phyloP scores from a whole-genome alignment of 2,888 invertebrate genomes.

The Cephus pulcher region DNA sequence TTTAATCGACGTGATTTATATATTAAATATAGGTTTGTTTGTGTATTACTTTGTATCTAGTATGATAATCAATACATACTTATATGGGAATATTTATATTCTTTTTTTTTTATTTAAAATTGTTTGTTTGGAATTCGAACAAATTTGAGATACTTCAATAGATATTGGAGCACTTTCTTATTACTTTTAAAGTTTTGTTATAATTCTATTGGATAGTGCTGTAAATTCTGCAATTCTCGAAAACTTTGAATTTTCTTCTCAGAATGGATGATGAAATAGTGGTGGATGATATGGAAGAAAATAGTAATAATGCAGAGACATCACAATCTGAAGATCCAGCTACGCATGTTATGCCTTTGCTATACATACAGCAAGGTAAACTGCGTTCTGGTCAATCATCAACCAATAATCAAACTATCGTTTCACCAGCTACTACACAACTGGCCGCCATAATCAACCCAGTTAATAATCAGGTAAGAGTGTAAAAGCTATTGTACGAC shows the following conservation, averaged over 20 bases:
- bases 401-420: conserved; percentile 49
- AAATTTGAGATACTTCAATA: background rate
- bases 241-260: conserved; percentile 5
- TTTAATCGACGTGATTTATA: background rate
- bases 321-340: conserved; percentile 34
- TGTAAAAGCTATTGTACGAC: background rate
- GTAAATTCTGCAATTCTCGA: background rate
- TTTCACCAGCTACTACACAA: conserved; percentile 50
- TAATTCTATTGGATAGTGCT: background rate
- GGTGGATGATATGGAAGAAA: conserved; percentile 52
- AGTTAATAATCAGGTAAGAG: conserved; percentile 53
- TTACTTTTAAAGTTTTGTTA: background rate
- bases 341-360: conserved; percentile 57
- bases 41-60: background rate
- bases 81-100: background rate
- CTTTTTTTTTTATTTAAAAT: background rate
- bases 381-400: conserved; percentile 45
- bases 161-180: background rate
- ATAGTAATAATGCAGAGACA: conserved; percentile 36
- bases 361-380: conserved; percentile 60
- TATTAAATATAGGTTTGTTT: background rate
- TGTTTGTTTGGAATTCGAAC: background rate
- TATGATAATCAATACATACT: background rate
- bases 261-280: conserved; percentile 62
- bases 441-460: conserved; percentile 58